phyloP scores from a whole-genome alignment of 2,888 invertebrate species.

The Apocheima hispidaria region DNA sequence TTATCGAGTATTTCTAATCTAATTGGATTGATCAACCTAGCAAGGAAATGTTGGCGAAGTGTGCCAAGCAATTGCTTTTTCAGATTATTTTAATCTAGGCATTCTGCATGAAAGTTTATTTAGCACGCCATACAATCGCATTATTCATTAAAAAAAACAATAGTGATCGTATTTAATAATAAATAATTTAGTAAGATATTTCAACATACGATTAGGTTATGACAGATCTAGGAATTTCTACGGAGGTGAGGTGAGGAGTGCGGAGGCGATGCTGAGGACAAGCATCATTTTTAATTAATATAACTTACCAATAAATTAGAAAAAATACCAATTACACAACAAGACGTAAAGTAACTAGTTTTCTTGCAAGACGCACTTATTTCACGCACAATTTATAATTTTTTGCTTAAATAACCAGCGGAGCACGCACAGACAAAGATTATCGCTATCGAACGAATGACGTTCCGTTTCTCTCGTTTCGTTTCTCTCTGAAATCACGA shows the following conservation, averaged over 20 bases:
- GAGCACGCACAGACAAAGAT: constrained; percentile 28
- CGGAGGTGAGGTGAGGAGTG: neutral
- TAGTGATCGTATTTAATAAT: neutral
- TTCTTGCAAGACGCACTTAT: constrained; percentile 6
- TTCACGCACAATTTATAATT: constrained; percentile 13
- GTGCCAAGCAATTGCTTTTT: constrained; percentile 3
- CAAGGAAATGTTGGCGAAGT: neutral
- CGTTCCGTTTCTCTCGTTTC: constrained; percentile 42
- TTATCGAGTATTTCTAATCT: neutral
- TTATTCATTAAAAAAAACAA: neutral
- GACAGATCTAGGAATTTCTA: constrained; percentile 24
- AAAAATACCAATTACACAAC: constrained; percentile 12
- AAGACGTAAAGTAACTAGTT: neutral
- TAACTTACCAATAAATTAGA: constrained; percentile 18
- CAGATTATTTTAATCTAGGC: neutral
- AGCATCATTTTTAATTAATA: constrained; percentile 8
- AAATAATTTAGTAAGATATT: neutral
- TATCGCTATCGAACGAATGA: constrained; percentile 45
- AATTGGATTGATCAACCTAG: neutral
- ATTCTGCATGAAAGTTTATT: neutral
- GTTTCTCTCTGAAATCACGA: constrained; percentile 26
- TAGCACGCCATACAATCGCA: neutral
- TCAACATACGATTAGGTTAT: constrained; percentile 10
- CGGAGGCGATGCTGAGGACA: neutral
- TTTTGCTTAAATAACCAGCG: constrained; percentile 33